A percentile compares a stretch with the other conserved stretches of the same genome.
These are phyloP conservation scores for Speoplatyrhinus poulsoni DNA, from an alignment of 2,113 vertebrate species.

Conservation along the genomic window DNA sequence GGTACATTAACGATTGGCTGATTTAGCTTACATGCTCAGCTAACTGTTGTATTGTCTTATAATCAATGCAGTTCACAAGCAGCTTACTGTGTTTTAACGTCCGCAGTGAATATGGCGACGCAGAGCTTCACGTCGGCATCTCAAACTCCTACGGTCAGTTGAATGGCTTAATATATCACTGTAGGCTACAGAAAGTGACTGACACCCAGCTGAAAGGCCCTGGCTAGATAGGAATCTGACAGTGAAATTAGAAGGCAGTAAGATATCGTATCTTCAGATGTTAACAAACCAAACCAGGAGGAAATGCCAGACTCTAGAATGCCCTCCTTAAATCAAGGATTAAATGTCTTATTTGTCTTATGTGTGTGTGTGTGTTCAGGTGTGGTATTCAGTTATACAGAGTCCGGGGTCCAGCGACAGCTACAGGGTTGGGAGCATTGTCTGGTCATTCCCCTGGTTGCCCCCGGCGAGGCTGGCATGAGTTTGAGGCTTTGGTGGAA, in stretches of 20 bases:
- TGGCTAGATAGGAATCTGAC: not conserved
- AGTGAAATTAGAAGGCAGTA: not conserved
- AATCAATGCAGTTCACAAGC: not conserved
- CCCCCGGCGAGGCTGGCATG: slow-evolving; percentile 66
- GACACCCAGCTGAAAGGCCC: no score
- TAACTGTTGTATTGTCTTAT: not conserved
- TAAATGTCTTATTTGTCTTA: not conserved
- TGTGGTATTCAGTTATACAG: slow-evolving; percentile 79
- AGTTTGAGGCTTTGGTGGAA: slow-evolving; percentile 79
- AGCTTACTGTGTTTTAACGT: not conserved
- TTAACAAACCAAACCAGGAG: no score
- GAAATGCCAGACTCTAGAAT: no score
- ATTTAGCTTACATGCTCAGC: not conserved
- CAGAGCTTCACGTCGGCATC: slow-evolving; percentile 85
- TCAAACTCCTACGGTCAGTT: slow-evolving; percentile 71
- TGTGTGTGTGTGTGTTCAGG: slow-evolving; percentile 63
- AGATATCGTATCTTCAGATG: no score
- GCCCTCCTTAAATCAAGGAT: no score
- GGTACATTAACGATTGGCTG: no score
- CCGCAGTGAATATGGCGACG: slow-evolving; percentile 51
- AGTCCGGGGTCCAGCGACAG: slow-evolving; percentile 70
- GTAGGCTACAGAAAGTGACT: no score
- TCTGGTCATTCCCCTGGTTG: slow-evolving; percentile 73
- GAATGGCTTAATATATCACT: not conserved
- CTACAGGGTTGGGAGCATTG: slow-evolving; percentile 81